A percentile compares a stretch with the other conserved stretches of the same genome.
These are phyloP conservation scores for Ophiodon elongatus DNA, from an alignment of 2,113 vertebrate species.

Conservation along the genomic window DNA sequence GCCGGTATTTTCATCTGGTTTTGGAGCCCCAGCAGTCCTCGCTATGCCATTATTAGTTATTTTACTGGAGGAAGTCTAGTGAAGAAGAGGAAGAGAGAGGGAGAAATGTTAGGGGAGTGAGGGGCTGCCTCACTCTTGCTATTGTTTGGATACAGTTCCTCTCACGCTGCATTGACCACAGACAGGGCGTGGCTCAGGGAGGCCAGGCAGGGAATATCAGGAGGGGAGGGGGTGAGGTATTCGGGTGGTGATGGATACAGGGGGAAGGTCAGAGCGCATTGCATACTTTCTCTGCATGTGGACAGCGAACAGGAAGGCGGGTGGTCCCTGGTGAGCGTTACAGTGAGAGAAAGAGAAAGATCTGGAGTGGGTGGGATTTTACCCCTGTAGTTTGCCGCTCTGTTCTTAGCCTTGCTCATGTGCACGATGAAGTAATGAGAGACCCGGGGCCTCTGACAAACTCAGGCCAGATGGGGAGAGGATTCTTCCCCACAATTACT, in stretches of 20 bases:
- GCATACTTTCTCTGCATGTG: conserved; percentile 68
- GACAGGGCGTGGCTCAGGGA: conserved; percentile 77
- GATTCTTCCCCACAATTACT: conserved; percentile 73
- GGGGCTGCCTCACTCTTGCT: conserved; percentile 58
- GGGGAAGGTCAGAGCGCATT: conserved; percentile 50
- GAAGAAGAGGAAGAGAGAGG: conserved; percentile 61
- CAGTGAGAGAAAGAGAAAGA: conserved; percentile 51
- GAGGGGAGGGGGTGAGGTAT: conserved; percentile 21
- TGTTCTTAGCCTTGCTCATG: conserved; percentile 62
- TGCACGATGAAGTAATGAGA: conserved; percentile 77
- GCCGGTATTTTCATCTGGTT: conserved; percentile 21
- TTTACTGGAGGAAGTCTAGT: conserved; percentile 59
- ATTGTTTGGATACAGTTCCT: conserved; percentile 82
- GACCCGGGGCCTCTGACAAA: conserved; percentile 74
- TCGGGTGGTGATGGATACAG: conserved; percentile 50
- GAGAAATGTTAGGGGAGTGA: conserved; percentile 37
- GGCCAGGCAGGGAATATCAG: conserved; percentile 56
- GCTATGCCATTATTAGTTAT: conserved; percentile 50
- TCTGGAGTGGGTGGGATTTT: conserved; percentile 62
- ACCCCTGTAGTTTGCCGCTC: conserved; percentile 58
- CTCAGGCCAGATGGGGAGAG: conserved; percentile 81
- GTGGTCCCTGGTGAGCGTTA: conserved; percentile 64
- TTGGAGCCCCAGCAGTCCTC: conserved; percentile 10
- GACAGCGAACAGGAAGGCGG: conserved; percentile 70
- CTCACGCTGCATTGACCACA: conserved; percentile 80